phyloP scores from a whole-genome alignment of 1,140 invertebrate genomes.

The Sitophilus oryzae region DNA sequence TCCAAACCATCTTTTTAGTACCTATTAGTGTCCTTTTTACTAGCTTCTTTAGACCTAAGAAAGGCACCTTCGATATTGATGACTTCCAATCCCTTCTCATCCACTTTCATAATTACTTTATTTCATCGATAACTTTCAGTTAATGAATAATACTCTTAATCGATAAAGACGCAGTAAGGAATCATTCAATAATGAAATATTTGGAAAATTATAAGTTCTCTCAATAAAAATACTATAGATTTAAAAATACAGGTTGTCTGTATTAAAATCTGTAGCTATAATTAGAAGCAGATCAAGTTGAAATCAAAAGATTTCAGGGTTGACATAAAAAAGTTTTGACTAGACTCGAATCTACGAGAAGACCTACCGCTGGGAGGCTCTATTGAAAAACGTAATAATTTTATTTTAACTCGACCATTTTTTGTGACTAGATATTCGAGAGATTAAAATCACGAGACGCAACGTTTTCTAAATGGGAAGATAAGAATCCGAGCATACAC shows the following conservation, averaged over 20 bases:
- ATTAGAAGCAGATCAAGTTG: too few species aligned
- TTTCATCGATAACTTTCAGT: too few species aligned
- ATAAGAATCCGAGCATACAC: background rate
- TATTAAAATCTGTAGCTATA: too few species aligned
- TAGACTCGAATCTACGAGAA: background rate
- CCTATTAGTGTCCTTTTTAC: slow-evolving; percentile 15
- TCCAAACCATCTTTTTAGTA: slow-evolving; percentile 21
- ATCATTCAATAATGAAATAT: too few species aligned
- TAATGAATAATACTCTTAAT: too few species aligned
- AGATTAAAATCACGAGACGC: background rate
- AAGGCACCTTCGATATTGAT: background rate
- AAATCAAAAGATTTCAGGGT: background rate
- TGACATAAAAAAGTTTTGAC: background rate
- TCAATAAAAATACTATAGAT: too few species aligned
- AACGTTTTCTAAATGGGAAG: background rate
- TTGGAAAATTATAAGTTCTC: too few species aligned
- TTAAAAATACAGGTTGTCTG: too few species aligned
- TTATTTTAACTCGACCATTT: background rate
- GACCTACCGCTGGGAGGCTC: background rate
- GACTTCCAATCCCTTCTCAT: background rate
- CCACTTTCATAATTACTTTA: background rate
- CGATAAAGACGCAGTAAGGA: too few species aligned
- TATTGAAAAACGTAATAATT: background rate
- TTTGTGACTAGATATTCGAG: background rate
- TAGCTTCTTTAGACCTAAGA: background rate